Evolutionary conservation across 2,888 invertebrate genomes (phyloP), one percentile per base, ranked within the genome.

Genomic region (Clanis bilineata): DNA sequence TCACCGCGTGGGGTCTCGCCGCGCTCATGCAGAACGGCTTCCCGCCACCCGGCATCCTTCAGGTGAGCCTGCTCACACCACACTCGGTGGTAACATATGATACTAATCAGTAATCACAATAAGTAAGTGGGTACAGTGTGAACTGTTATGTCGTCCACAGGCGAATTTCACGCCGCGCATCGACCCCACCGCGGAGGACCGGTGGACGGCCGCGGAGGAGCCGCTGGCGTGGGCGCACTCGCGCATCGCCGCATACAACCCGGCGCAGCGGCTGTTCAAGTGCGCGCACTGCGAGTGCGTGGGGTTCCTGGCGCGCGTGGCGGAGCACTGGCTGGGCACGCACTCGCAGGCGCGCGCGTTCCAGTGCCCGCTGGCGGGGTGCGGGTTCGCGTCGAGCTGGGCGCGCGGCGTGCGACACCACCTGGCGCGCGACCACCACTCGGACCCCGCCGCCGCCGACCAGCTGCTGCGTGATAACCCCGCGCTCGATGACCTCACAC

Each of bases 231-330:
- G 96, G 95, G 95, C 96, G 63, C 95, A 95, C 76, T 96, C 96
- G 43, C 96, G 96, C 86, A 94, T 97, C 64, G 96, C 96, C 59
- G 95, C 95, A 69, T 97, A 96, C 88, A 96, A 96, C 88, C 95
- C 95, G 1, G 93, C 94, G 61, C 95, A 96, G 84, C 95, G 96
- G 62, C 91, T 96, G 58, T 96, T 96, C 88, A 93, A 95, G 76
- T 96, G 96, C 85, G 93, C 94, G 55, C 95, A 96, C 77, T 96
- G 96, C 86, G 95, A 95, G 79, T 95, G 95, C 85, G 95, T 95
- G 15, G 96, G 96, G 22, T 95, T 95, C 83, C 90, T 96, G 64
- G 94, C 95, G 58, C 91, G 95, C 64, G 94, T 96, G 22, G 95
- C 95, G 1, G 96, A 96, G 83, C 96, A 96, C 85, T 96, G 96